Evolutionary conservation across 2,113 vertebrate genomes (phyloP).

Genomic region (Plecturocebus donacophilus): DNA sequence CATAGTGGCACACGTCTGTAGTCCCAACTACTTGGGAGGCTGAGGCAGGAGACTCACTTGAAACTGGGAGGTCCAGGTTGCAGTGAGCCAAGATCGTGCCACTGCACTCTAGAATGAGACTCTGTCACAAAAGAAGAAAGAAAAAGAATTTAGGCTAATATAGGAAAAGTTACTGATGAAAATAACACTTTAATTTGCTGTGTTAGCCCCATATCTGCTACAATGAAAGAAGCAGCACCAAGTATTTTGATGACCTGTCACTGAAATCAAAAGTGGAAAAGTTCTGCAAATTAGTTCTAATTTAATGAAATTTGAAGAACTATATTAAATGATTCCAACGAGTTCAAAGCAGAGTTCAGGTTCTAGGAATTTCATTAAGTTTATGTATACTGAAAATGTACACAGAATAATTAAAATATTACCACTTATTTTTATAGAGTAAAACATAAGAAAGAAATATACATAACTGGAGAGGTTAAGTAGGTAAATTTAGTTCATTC

Average conservation of each 20-base stretch:
- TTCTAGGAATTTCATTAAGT: constrained; percentile 49
- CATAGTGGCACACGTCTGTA: no score
- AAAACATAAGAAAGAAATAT: constrained; percentile 3
- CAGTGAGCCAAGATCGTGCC: no score
- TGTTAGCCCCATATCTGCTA: background rate
- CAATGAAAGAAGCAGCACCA: background rate
- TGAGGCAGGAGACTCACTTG: no score
- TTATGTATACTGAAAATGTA: background rate
- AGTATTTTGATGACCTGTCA: background rate
- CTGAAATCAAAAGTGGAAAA: constrained; percentile 8
- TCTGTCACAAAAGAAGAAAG: no score
- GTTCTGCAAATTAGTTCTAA: background rate
- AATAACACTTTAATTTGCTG: background rate
- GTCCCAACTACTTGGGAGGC: no score
- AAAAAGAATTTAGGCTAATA: background rate
- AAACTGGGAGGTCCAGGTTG: no score
- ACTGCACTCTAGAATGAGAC: no score
- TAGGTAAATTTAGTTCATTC: constrained; percentile 12
- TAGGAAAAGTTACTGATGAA: background rate
- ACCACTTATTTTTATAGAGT: constrained; percentile 38
- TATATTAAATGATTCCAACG: constrained; percentile 31
- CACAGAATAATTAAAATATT: constrained; percentile 60
- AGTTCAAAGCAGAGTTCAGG: constrained; percentile 15
- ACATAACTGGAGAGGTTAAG: background rate
- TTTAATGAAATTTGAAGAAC: background rate